These are phyloP conservation scores for Sitta carolinensis DNA, from an alignment of 2,797 vertebrate species.

Conservation along the genomic window DNA sequence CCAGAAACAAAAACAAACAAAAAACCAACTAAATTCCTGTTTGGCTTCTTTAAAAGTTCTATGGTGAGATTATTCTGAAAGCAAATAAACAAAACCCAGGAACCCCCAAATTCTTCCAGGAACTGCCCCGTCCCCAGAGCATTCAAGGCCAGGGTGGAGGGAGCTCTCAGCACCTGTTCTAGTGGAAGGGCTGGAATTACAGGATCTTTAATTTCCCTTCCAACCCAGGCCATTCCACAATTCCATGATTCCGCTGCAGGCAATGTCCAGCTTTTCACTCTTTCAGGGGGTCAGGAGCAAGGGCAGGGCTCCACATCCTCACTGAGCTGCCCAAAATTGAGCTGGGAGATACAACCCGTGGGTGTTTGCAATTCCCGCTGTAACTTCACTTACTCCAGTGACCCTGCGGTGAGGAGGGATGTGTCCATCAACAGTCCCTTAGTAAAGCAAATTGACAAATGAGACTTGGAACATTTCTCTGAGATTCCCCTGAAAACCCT, in stretches of 20 bases:
- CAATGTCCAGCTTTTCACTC: accelerated
- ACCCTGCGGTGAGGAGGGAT: not conserved
- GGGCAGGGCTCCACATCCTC: accelerated
- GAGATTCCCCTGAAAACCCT: not conserved
- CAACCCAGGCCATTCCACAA: not conserved
- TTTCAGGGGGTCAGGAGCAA: not conserved
- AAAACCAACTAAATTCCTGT: accelerated
- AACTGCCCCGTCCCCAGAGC: not conserved
- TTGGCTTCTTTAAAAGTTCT: not conserved
- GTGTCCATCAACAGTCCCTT: accelerated
- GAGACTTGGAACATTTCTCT: not conserved
- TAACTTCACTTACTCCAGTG: accelerated
- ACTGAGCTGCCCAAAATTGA: accelerated
- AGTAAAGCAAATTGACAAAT: not conserved
- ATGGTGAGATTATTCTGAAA: not conserved
- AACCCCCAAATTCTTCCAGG: not conserved
- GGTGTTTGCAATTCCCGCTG: accelerated
- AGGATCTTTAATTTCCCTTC: not conserved
- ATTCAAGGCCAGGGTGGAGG: not conserved
- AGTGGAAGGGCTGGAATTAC: not conserved
- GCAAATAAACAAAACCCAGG: not conserved
- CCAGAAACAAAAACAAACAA: accelerated
- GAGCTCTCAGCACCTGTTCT: not conserved
- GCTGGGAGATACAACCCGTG: not conserved
- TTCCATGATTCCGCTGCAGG: not conserved